Evolutionary conservation across 2,888 invertebrate genomes (phyloP).

Genomic region (Phrixothrix hirtus): DNA sequence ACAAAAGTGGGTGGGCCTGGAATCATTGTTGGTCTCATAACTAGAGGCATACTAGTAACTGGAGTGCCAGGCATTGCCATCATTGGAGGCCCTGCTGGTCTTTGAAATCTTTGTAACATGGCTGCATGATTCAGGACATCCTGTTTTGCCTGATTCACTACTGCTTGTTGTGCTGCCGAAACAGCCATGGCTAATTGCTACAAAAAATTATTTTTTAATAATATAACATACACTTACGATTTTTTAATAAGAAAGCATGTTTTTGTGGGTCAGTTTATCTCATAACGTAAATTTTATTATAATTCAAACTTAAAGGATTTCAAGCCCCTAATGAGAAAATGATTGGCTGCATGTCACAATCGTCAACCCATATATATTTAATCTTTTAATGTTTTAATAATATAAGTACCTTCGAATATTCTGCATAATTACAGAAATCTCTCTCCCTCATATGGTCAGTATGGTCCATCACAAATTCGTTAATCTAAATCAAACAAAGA

Average conservation of each 20-base stretch:
- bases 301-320: too few species aligned
- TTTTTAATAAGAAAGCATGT: too few species aligned
- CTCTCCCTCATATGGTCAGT: not conserved
- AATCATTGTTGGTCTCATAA: slow-evolving; percentile 60
- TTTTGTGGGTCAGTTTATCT: too few species aligned
- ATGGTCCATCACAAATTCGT: not conserved
- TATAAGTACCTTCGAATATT: not conserved
- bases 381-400: not conserved
- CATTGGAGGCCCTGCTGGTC: slow-evolving; percentile 55
- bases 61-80: slow-evolving; percentile 58
- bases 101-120: slow-evolving; percentile 57
- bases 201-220: slow-evolving; percentile 23
- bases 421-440: not conserved
- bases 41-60: slow-evolving; percentile 58
- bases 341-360: too few species aligned
- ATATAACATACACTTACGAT: not conserved
- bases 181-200: slow-evolving; percentile 55
- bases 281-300: too few species aligned
- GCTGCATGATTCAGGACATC: slow-evolving; percentile 49
- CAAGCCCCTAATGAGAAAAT: too few species aligned
- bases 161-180: slow-evolving; percentile 58
- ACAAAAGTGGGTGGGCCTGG: slow-evolving; percentile 58
- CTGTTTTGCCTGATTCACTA: slow-evolving; percentile 44
- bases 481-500: not conserved
- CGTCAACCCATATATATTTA: too few species aligned